These are phyloP conservation scores for Gorilla gorilla DNA, from an alignment of 2,113 vertebrate species.

Conservation along the genomic window DNA sequence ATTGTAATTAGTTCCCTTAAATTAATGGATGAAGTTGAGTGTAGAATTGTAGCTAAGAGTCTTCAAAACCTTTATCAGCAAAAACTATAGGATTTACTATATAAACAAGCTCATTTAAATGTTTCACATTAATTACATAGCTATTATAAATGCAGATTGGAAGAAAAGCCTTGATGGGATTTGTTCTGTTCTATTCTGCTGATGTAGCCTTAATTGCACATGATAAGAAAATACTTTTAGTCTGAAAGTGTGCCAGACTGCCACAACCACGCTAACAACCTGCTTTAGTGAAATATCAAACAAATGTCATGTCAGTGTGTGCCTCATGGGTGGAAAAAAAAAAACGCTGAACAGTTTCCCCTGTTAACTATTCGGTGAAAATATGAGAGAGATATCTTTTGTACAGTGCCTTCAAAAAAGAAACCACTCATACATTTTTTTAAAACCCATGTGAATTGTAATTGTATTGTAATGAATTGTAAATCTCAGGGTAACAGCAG, in stretches of 20 bases:
- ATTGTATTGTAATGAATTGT: not conserved
- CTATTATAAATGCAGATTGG: conserved; percentile 27
- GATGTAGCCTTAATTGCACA: not conserved
- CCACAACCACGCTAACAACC: not conserved
- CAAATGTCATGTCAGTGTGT: not conserved
- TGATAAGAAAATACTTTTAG: conserved; percentile 47
- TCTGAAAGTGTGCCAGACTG: not conserved
- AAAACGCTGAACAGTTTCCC: not conserved
- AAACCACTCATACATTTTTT: conserved; percentile 3
- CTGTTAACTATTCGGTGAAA: conserved; percentile 8
- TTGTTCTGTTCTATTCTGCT: conserved; percentile 34
- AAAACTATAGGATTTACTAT: conserved; percentile 50
- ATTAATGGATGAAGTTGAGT: conserved; percentile 20
- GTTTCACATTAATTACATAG: conserved; percentile 31
- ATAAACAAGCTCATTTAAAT: conserved; percentile 54
- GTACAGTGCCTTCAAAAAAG: not conserved
- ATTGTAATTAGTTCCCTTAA: conserved; percentile 38
- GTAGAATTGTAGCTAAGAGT: conserved; percentile 1
- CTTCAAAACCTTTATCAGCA: conserved; percentile 34
- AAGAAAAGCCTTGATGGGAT: not conserved
- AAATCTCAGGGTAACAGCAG: not conserved
- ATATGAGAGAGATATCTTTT: not conserved
- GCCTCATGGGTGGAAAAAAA: not conserved
- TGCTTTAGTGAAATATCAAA: conserved; percentile 14
- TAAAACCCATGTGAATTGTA: not conserved